A percentile compares a stretch with the other conserved stretches of the same genome.
These are phyloP conservation scores for Catajapyx aquilonaris DNA, from an alignment of 1,140 invertebrate species.

Conservation along the genomic window DNA sequence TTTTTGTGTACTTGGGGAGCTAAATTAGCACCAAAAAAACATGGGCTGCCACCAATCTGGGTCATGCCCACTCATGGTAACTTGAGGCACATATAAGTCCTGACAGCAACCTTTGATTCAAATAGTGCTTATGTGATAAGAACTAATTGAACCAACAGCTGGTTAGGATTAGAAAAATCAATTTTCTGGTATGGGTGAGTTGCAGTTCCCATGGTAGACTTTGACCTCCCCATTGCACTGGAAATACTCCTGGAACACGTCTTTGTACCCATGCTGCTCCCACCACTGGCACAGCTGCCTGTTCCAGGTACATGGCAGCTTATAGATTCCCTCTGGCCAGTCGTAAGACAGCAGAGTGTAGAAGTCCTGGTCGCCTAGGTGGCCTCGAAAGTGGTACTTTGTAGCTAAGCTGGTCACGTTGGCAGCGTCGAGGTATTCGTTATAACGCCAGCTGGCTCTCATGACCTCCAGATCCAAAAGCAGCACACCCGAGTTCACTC, in stretches of 20 bases:
- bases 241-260: conserved; percentile 55
- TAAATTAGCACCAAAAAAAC: too few species aligned
- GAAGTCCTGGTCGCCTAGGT: conserved; percentile 74
- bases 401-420: conserved; percentile 33
- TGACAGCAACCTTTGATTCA: too few species aligned
- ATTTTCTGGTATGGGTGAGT: conserved; percentile 40
- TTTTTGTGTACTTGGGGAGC: too few species aligned
- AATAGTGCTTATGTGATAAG: too few species aligned
- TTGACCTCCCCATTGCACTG: conserved; percentile 43
- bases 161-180: too few species aligned
- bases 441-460: conserved; percentile 34
- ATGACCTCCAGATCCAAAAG: conserved; percentile 48
- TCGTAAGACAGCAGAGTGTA: conserved; percentile 55
- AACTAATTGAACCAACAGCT: too few species aligned
- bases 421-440: conserved; percentile 29
- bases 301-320: conserved; percentile 63
- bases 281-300: conserved; percentile 69
- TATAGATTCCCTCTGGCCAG: conserved; percentile 47
- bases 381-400: conserved; percentile 49
- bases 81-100: too few species aligned
- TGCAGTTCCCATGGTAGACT: conserved; percentile 71
- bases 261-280: conserved; percentile 51
- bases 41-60: too few species aligned
- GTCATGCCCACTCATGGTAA: too few species aligned
- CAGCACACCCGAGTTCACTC: conserved; percentile 63